These are phyloP conservation scores for Hemithea aestivaria DNA, from an alignment of 2,888 invertebrate species.

Conservation along the genomic window DNA sequence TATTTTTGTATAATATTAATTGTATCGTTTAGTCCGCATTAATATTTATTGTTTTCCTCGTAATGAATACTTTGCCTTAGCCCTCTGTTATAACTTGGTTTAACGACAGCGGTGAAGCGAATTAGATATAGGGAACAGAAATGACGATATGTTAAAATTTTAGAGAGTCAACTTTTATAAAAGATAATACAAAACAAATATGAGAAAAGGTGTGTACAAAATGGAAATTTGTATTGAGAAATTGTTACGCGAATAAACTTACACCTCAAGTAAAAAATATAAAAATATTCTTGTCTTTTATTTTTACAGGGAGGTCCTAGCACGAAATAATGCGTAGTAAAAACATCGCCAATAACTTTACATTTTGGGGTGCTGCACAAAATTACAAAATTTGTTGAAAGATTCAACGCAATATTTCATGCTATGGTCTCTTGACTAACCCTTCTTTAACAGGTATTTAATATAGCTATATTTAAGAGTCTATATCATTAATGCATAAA, in stretches of 20 bases:
- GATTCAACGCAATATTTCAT: no score
- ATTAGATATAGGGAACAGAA: slow-evolving; percentile 77
- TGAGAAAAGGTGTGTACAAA: slow-evolving; percentile 77
- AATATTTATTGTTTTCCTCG: slow-evolving; percentile 58
- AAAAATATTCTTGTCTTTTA: slow-evolving; percentile 62
- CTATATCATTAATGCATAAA: no score
- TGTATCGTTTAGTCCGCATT: slow-evolving; percentile 60
- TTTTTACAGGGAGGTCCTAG: slow-evolving; percentile 39
- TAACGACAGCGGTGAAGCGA: slow-evolving; percentile 72
- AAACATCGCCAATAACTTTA: slow-evolving; percentile 9
- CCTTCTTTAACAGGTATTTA: no score
- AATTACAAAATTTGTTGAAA: no score
- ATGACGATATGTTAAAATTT: slow-evolving; percentile 77
- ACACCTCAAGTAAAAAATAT: slow-evolving; percentile 78
- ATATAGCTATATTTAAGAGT: no score
- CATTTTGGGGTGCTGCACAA: no score
- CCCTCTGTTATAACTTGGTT: slow-evolving; percentile 65
- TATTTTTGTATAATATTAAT: slow-evolving; percentile 62
- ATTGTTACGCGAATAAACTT: slow-evolving; percentile 80
- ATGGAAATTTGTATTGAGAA: slow-evolving; percentile 78
- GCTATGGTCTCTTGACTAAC: no score
- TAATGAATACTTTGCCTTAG: slow-evolving; percentile 71
- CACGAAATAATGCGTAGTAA: no score
- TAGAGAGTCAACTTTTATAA: slow-evolving; percentile 79
- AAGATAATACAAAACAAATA: slow-evolving; percentile 72